Percentiles rank a stretch among this genome's conserved stretches.
These are phyloP conservation scores for Athalia rosae DNA, from an alignment of 2,888 invertebrate genomes.

Conservation along the genomic window DNA sequence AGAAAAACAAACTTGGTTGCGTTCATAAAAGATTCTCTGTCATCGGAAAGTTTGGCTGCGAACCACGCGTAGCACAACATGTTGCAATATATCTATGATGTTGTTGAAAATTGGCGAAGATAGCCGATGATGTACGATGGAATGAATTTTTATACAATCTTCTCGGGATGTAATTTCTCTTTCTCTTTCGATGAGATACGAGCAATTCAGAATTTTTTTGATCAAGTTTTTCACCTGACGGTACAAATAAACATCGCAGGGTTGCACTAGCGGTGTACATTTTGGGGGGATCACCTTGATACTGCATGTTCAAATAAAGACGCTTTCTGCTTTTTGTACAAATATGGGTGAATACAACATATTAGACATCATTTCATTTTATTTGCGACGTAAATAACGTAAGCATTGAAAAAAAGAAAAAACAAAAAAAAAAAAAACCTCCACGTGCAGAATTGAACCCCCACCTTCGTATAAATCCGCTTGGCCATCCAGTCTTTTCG, in stretches of 20 bases:
- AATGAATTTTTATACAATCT: conserved; percentile 47
- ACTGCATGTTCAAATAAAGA: background rate
- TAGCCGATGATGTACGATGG: too few relatives aligned
- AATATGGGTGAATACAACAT: too few relatives aligned
- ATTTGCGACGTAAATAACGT: too few relatives aligned
- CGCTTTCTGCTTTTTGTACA: too few relatives aligned
- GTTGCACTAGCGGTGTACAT: conserved; percentile 46
- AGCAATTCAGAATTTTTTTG: conserved; percentile 38
- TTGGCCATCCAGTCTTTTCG: too few relatives aligned
- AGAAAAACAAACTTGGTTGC: conserved; percentile 40
- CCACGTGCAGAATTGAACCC: too few relatives aligned
- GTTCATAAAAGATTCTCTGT: too few relatives aligned
- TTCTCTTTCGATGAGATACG: conserved; percentile 36
- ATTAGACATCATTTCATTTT: too few relatives aligned
- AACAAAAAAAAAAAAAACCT: background rate
- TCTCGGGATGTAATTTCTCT: conserved; percentile 39
- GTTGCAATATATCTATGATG: too few relatives aligned
- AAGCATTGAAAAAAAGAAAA: too few relatives aligned
- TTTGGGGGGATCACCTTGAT: conserved; percentile 45
- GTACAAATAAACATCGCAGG: conserved; percentile 48
- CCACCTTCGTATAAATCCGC: too few relatives aligned
- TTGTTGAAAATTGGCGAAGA: conserved; percentile 32
- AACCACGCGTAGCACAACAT: conserved; percentile 46
- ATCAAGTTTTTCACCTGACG: conserved; percentile 45
- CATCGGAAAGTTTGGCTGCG: too few relatives aligned